These are phyloP conservation scores for Drosophila mojavensis DNA, from an alignment of 1,140 invertebrate species.

Conservation along the genomic window DNA sequence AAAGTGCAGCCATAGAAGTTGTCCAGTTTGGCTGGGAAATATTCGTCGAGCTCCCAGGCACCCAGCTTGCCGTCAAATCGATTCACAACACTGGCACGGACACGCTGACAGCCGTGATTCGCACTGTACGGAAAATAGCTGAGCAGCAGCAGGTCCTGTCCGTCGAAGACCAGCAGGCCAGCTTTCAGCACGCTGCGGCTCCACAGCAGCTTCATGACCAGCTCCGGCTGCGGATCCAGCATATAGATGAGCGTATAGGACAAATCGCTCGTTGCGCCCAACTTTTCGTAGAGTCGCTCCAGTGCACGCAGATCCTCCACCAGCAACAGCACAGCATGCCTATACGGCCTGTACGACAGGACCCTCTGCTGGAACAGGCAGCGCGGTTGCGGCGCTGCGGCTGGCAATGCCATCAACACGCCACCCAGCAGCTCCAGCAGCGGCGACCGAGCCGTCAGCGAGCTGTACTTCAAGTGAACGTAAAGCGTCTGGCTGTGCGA, in stretches of 20 bases:
- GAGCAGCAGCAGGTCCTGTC: constrained; percentile 32
- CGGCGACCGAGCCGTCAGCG: background rate
- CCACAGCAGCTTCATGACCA: constrained; percentile 54
- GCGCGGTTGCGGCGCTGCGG: constrained; percentile 12
- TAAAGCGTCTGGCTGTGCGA: constrained; percentile 43
- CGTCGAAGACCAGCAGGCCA: constrained; percentile 31
- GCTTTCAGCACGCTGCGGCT: constrained; percentile 62
- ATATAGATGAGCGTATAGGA: constrained; percentile 66
- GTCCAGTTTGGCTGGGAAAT: constrained; percentile 59
- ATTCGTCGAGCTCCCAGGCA: constrained; percentile 20
- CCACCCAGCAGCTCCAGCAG: constrained; percentile 36
- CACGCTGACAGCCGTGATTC: constrained; percentile 40
- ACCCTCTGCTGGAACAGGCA: constrained; percentile 14
- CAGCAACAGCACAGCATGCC: constrained; percentile 55
- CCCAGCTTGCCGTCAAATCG: constrained; percentile 1
- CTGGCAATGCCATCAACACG: constrained; percentile 11
- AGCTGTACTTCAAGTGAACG: constrained; percentile 39
- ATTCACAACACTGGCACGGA: constrained; percentile 51
- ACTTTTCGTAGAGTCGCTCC: constrained; percentile 17
- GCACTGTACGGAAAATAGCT: constrained; percentile 58
- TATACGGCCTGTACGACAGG: constrained; percentile 55
- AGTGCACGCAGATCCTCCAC: constrained; percentile 53
- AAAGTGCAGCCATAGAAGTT: constrained; percentile 70
- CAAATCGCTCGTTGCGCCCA: constrained; percentile 58
- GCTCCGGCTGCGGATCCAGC: constrained; percentile 29